phyloP scores from a whole-genome alignment of 2,797 vertebrate genomes.

The Oceanodroma leucorhoa region DNA sequence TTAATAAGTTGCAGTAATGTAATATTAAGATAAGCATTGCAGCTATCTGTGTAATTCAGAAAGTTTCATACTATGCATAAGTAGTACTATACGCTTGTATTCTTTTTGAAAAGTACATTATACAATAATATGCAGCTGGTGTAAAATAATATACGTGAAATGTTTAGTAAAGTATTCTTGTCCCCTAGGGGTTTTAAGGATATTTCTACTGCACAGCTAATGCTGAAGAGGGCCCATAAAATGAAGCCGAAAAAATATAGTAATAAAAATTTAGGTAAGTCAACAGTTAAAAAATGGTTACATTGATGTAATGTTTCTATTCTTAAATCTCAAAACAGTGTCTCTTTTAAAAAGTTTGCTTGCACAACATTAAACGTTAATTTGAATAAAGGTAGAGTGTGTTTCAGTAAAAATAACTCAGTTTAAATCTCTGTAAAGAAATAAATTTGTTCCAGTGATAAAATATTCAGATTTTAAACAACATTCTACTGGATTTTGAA shows the following conservation, averaged over 20 bases:
- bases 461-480: background rate
- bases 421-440: background rate
- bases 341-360: background rate
- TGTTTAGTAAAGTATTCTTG: slow-evolving; percentile 35
- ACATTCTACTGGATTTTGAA: background rate
- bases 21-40: background rate
- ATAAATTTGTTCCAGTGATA: background rate
- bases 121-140: background rate
- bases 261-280: slow-evolving; percentile 80
- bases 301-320: background rate
- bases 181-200: slow-evolving; percentile 87
- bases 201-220: slow-evolving; percentile 83
- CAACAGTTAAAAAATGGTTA: background rate
- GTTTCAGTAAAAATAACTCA: background rate
- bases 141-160: background rate
- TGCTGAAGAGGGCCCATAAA: slow-evolving; percentile 91
- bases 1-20: background rate
- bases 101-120: background rate
- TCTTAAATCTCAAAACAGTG: background rate
- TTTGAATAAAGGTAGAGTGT: background rate
- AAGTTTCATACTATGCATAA: background rate
- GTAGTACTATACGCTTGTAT: background rate
- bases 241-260: slow-evolving; percentile 84
- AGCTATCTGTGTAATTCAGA: background rate
- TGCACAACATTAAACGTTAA: background rate